A percentile compares a stretch with the other conserved stretches of the same genome.
phyloP scores from a whole-genome alignment of 2,797 vertebrate species.

The Otolemur crassicaudatus region DNA sequence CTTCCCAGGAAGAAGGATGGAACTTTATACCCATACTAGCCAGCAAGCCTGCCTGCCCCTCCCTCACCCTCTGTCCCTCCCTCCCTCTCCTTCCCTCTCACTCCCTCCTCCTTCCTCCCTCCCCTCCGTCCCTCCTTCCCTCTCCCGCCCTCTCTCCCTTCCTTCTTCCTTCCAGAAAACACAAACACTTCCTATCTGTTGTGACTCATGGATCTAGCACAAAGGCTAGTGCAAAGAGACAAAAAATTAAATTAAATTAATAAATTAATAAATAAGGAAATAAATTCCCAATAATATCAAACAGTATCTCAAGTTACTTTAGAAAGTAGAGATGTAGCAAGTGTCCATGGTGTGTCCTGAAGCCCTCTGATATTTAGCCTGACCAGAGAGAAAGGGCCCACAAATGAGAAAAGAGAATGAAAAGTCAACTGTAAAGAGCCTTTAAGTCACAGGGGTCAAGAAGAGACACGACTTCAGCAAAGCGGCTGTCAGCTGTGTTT shows the following conservation, averaged over 20 bases:
- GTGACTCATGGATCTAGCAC: not conserved
- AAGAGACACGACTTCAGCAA: not conserved
- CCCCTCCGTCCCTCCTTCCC: accelerated
- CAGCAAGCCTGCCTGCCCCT: no score
- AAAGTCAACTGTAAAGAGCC: not conserved
- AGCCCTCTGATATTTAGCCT: not conserved
- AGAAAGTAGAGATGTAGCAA: not conserved
- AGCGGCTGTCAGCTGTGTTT: not conserved
- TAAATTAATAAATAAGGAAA: not conserved
- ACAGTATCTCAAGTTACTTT: not conserved
- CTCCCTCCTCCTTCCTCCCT: not conserved
- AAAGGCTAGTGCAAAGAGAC: not conserved
- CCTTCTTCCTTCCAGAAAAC: not conserved
- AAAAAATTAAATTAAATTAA: not conserved
- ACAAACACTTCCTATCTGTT: not conserved
- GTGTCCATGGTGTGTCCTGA: not conserved
- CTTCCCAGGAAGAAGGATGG: not conserved
- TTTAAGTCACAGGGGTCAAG: not conserved
- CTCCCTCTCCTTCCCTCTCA: accelerated
- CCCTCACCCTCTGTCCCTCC: accelerated
- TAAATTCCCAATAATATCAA: not conserved
- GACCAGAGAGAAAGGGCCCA: not conserved
- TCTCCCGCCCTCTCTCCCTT: not conserved
- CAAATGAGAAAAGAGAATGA: not conserved
- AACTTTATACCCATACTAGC: not conserved